phyloP scores from a whole-genome alignment of 2,888 invertebrate species.

The Dendrolimus pini region DNA sequence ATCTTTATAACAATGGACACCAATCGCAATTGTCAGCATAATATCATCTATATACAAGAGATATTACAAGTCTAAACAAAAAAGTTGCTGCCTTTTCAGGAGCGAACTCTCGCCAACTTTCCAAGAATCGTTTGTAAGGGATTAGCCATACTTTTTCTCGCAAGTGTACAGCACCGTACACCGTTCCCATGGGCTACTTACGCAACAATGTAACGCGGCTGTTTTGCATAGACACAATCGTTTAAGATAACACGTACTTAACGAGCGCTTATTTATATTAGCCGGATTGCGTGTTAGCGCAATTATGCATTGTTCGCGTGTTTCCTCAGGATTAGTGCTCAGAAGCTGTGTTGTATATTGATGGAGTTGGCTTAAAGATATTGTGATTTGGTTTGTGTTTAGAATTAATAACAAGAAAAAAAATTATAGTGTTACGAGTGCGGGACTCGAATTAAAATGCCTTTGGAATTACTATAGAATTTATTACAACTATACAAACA shows the following conservation, averaged over 20 bases:
- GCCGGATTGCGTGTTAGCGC: slow-evolving; percentile 11
- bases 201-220: slow-evolving; percentile 19
- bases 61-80: no score
- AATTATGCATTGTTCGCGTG: neutral
- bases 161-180: slow-evolving; percentile 11
- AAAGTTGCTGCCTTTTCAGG: no score
- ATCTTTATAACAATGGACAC: no score
- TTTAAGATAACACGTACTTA: slow-evolving; percentile 10
- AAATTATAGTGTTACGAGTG: no score
- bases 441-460: no score
- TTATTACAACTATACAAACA: no score
- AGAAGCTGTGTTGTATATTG: neutral
- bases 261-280: slow-evolving; percentile 11
- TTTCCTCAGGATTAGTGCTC: neutral
- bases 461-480: no score
- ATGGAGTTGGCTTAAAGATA: neutral
- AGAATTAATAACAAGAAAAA: no score
- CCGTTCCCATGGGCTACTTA: slow-evolving; percentile 10
- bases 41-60: no score
- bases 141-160: slow-evolving; percentile 21
- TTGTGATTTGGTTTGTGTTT: no score
- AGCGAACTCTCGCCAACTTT: slow-evolving; percentile 10
- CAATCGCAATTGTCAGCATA: no score
- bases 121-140: slow-evolving; percentile 17
- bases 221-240: slow-evolving; percentile 19